Conservation (phyloP, 2,888 invertebrate genomes). For the Gandaritis pyraliata region DNA sequence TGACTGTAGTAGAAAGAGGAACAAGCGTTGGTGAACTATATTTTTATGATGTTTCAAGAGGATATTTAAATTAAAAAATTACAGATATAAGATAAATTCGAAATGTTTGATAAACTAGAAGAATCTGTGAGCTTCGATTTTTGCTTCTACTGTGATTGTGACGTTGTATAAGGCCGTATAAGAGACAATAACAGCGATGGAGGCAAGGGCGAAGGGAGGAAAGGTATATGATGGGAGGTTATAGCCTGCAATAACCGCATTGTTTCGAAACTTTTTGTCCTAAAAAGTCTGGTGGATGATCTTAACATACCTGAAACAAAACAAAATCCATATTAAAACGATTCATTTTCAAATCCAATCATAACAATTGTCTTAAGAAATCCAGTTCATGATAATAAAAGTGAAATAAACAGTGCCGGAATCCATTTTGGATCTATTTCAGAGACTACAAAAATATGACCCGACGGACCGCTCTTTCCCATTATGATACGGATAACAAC, state of each 20-base stretch:
- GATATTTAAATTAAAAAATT: too few species aligned
- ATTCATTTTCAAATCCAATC: background rate
- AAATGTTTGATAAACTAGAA: too few species aligned
- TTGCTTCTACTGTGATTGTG: too few species aligned
- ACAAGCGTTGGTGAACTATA: background rate
- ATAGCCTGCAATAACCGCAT: too few species aligned
- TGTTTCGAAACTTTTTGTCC: too few species aligned
- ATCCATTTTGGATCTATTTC: slow-evolving; percentile 28
- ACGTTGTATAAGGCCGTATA: too few species aligned
- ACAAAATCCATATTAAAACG: slow-evolving; percentile 10
- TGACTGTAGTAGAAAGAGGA: slow-evolving; percentile 6
- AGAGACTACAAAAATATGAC: slow-evolving; percentile 20
- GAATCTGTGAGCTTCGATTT: too few species aligned
- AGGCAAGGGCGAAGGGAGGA: too few species aligned
- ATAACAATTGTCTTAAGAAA: slow-evolving; percentile 8
- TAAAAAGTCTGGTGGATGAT: too few species aligned
- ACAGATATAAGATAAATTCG: too few species aligned
- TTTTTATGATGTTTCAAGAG: background rate
- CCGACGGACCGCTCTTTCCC: slow-evolving; percentile 11
- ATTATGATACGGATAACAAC: slow-evolving; percentile 8
- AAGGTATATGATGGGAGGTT: too few species aligned
- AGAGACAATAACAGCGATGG: too few species aligned
- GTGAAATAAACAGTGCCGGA: slow-evolving; percentile 22
- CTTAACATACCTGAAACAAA: slow-evolving; percentile 28
- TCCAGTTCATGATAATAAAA: slow-evolving; percentile 14